Evolutionary conservation across 2,797 vertebrate genomes (phyloP).

Genomic region (Xenops minutus): DNA sequence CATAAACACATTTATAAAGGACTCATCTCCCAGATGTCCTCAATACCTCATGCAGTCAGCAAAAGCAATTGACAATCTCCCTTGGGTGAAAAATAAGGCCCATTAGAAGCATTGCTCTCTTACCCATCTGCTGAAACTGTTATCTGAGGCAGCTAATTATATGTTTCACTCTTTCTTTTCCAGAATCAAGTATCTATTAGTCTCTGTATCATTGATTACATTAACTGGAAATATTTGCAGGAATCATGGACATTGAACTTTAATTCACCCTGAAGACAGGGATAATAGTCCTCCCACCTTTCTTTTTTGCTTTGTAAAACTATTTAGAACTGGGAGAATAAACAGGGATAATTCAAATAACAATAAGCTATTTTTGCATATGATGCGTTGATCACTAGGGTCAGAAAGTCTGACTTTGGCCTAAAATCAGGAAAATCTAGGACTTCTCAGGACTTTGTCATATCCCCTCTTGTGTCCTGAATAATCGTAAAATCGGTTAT

Average conservation of each 20-base stretch:
- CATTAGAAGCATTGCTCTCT: neutral
- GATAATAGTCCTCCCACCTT: neutral
- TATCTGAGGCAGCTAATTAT: constrained; percentile 9
- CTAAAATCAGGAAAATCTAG: neutral
- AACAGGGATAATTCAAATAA: neutral
- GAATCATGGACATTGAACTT: neutral
- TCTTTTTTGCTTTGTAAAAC: neutral
- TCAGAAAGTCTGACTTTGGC: neutral
- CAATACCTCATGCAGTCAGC: neutral
- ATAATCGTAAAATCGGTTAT: neutral
- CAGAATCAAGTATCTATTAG: neutral
- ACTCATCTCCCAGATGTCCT: constrained; percentile 20
- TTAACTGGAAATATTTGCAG: neutral
- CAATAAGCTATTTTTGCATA: neutral
- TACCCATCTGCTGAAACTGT: constrained; percentile 34
- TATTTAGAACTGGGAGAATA: neutral
- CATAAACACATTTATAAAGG: neutral
- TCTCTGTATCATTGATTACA: neutral
- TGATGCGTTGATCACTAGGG: fast-evolving
- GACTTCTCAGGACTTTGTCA: neutral
- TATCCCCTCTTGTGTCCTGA: neutral
- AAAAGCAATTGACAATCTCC: neutral
- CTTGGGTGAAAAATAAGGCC: neutral
- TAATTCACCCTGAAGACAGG: neutral
- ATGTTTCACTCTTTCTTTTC: constrained; percentile 1